Evolutionary conservation across 2,888 invertebrate genomes (phyloP).

Genomic region (Euspilapteryx auroguttella): DNA sequence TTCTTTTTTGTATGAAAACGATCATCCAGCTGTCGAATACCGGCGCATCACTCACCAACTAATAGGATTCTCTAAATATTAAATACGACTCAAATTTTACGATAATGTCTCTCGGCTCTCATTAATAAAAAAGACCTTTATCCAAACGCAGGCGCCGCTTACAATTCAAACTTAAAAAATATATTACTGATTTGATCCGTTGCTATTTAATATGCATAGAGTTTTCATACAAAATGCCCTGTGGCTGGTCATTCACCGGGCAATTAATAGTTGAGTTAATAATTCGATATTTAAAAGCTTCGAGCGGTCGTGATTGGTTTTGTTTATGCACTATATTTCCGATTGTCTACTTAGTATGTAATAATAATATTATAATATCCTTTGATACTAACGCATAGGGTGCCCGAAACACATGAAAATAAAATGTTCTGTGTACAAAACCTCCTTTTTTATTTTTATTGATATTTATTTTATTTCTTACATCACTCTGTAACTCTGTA

Average conservation of each 20-base stretch:
- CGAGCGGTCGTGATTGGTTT: neutral
- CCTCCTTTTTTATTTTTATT: no score
- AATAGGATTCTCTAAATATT: conserved; percentile 53
- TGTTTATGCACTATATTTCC: no score
- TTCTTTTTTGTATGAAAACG: no score
- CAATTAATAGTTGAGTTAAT: conserved; percentile 49
- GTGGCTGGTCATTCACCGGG: conserved; percentile 10
- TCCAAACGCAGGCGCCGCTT: conserved; percentile 47
- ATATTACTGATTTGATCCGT: conserved; percentile 52
- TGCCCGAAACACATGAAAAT: no score
- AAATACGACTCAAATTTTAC: conserved; percentile 51
- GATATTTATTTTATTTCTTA: no score
- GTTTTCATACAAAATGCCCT: conserved; percentile 52
- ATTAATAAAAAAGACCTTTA: conserved; percentile 46
- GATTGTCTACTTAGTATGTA: no score
- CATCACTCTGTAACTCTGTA: no score
- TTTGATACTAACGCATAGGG: no score
- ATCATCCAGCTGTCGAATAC: conserved; percentile 16
- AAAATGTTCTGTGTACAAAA: no score
- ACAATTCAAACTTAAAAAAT: conserved; percentile 47
- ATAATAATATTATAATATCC: no score
- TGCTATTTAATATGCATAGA: conserved; percentile 55
- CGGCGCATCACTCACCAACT: conserved; percentile 48
- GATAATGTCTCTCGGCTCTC: conserved; percentile 48
- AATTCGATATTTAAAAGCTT: conserved; percentile 14